A percentile compares a stretch with the other conserved stretches of the same genome.
Evolutionary conservation across 2,888 invertebrate species (phyloP).

Genomic region (Diarsia mendica): DNA sequence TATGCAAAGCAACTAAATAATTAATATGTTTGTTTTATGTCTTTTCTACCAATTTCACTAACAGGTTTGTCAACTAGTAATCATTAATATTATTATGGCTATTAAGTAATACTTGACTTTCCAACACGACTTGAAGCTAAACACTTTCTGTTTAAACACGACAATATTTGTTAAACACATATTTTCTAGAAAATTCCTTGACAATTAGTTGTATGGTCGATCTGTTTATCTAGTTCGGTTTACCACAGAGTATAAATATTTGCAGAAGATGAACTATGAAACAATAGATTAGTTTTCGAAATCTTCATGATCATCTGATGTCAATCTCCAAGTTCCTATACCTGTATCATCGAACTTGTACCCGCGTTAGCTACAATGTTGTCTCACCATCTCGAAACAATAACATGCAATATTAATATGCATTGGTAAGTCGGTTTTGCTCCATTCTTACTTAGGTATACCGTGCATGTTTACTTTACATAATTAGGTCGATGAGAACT

Average conservation of each 20-base stretch:
- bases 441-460: neutral
- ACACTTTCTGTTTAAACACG: slow-evolving; percentile 48
- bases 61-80: slow-evolving; percentile 2
- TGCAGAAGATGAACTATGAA: slow-evolving; percentile 1
- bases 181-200: slow-evolving; percentile 55
- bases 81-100: slow-evolving; percentile 23
- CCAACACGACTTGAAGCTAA: slow-evolving; percentile 20
- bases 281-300: too few species aligned
- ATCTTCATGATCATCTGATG: neutral
- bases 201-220: slow-evolving; percentile 32
- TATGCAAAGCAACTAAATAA: slow-evolving; percentile 17
- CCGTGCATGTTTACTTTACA: neutral
- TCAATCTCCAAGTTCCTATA: neutral
- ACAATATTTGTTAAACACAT: slow-evolving; percentile 35
- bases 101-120: neutral
- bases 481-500: slow-evolving; percentile 17
- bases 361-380: neutral
- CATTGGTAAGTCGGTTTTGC: neutral
- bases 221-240: neutral
- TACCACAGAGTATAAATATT: neutral
- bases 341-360: neutral
- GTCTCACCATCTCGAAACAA: neutral
- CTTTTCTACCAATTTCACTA: slow-evolving; percentile 37
- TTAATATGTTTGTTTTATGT: slow-evolving; percentile 1
- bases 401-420: slow-evolving; percentile 1